Conservation (phyloP, 2,797 vertebrate genomes). For the Nyctalus aviator region DNA sequence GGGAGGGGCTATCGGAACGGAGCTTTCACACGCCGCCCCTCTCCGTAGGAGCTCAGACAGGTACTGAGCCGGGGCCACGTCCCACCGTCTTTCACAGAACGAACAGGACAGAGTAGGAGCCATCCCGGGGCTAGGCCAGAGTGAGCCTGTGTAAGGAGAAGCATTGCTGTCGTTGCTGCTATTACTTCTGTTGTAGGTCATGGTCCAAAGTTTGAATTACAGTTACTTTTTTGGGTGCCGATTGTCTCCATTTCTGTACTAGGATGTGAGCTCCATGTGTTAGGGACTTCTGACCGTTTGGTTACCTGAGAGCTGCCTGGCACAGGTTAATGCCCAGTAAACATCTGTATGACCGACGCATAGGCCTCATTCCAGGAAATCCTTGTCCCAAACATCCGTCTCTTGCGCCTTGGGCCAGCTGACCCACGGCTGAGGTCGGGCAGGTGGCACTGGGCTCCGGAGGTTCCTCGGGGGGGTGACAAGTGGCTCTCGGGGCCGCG, state of each 20-base stretch:
- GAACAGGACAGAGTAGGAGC: neutral
- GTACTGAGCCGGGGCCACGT: neutral
- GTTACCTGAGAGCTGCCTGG: neutral
- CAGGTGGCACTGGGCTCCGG: neutral
- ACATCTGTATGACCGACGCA: rapidly evolving
- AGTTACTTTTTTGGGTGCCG: rapidly evolving
- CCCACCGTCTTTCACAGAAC: neutral
- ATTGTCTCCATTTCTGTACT: neutral
- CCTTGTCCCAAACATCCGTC: too few species aligned
- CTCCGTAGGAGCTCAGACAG: neutral
- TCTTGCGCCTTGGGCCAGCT: neutral
- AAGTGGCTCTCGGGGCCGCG: too few species aligned
- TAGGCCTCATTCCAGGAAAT: neutral
- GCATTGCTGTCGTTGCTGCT: rapidly evolving
- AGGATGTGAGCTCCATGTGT: rapidly evolving
- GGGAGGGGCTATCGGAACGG: rapidly evolving
- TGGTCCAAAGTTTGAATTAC: neutral
- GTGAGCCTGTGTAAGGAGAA: rapidly evolving
- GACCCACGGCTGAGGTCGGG: neutral
- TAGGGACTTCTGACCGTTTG: neutral
- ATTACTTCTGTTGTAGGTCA: neutral
- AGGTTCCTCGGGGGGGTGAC: neutral
- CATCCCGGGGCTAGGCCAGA: too few species aligned
- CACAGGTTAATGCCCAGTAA: rapidly evolving
- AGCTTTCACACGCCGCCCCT: neutral